phyloP scores from a whole-genome alignment of 2,797 vertebrate genomes.

The Leptodactylus fallax region DNA sequence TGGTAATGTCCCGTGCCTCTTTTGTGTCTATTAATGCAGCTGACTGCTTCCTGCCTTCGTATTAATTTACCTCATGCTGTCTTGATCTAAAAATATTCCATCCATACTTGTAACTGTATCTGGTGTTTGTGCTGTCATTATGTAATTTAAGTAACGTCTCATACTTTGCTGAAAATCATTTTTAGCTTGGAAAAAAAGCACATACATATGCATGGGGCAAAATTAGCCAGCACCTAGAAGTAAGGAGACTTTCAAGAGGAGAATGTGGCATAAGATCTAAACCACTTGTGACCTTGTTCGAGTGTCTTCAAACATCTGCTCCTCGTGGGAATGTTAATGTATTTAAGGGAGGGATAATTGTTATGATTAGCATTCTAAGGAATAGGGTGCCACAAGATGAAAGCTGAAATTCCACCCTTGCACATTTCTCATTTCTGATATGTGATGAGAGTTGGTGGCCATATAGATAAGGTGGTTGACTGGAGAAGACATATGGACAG shows the following conservation, averaged over 20 bases:
- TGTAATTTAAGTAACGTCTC: constrained; percentile 62
- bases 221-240: background rate
- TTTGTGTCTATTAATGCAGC: constrained; percentile 67
- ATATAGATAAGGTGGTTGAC: background rate
- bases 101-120: constrained; percentile 65
- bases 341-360: constrained; percentile 39
- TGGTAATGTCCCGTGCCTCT: constrained; percentile 59
- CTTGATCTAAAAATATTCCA: constrained; percentile 73
- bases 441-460: background rate
- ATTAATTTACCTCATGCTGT: constrained; percentile 68
- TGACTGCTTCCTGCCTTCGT: constrained; percentile 68
- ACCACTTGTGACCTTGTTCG: constrained; percentile 28
- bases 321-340: constrained; percentile 46
- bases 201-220: background rate
- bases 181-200: constrained; percentile 36
- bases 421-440: background rate
- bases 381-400: constrained; percentile 8
- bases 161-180: constrained; percentile 60
- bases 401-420: background rate
- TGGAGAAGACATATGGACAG: background rate
- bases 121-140: constrained; percentile 22
- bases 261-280: constrained; percentile 15
- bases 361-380: constrained; percentile 40
- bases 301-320: constrained; percentile 37
- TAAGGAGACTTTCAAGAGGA: background rate